Evolutionary conservation across 2,797 vertebrate species (phyloP).

Genomic region (Gambelia wislizenii): DNA sequence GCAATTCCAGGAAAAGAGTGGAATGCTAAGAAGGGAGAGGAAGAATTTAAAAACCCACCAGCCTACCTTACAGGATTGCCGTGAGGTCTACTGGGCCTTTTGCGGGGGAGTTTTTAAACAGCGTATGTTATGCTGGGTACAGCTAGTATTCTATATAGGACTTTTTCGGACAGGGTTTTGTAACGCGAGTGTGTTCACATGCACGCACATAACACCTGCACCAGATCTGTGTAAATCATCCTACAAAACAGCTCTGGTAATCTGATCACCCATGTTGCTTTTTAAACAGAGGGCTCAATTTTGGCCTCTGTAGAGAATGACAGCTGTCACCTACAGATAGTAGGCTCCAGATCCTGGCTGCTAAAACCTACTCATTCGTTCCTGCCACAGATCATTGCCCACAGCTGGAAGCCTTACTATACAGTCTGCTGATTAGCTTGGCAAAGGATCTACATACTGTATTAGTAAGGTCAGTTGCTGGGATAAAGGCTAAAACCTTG

Average conservation of each 20-base stretch:
- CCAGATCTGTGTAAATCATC: slow-evolving; percentile 42
- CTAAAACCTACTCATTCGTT: slow-evolving; percentile 88
- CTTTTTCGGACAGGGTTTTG: too few species aligned
- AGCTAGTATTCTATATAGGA: too few species aligned
- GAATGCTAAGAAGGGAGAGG: too few species aligned
- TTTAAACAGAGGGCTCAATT: slow-evolving; percentile 82
- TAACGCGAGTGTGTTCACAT: too few species aligned
- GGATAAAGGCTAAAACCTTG: slow-evolving; percentile 80
- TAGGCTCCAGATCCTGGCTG: slow-evolving; percentile 83
- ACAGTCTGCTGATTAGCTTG: slow-evolving; percentile 83
- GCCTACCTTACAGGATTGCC: too few species aligned
- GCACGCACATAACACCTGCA: background rate
- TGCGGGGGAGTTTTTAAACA: too few species aligned
- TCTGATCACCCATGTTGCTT: slow-evolving; percentile 85
- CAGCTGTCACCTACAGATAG: slow-evolving; percentile 89
- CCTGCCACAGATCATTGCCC: slow-evolving; percentile 84
- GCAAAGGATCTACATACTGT: slow-evolving; percentile 85
- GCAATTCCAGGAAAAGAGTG: too few species aligned
- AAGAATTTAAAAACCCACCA: too few species aligned
- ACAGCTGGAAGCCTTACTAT: slow-evolving; percentile 85
- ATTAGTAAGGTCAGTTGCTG: slow-evolving; percentile 86
- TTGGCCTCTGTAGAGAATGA: slow-evolving; percentile 83
- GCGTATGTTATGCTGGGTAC: too few species aligned
- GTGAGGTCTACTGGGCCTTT: too few species aligned
- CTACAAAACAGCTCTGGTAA: slow-evolving; percentile 84